Percentiles rank a stretch among this genome's conserved stretches.
These are phyloP conservation scores for Pipistrellus pipistrellus DNA, from an alignment of 2,797 vertebrate genomes.

Conservation along the genomic window DNA sequence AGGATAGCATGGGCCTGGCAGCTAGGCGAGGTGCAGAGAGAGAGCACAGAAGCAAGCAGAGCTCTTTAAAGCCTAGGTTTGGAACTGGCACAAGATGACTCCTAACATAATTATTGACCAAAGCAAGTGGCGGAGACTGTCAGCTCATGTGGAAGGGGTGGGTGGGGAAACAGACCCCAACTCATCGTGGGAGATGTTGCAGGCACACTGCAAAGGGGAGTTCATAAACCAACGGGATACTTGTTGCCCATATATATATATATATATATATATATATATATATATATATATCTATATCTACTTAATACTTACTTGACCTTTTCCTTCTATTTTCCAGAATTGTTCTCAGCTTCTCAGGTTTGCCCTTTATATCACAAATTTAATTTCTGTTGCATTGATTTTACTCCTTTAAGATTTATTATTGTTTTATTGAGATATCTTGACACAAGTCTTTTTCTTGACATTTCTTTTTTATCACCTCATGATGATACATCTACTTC, in stretches of 20 bases:
- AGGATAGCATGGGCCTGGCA: background rate
- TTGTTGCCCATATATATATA: background rate
- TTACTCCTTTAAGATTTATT: background rate
- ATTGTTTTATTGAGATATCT: constrained; percentile 8
- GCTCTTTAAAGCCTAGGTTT: background rate
- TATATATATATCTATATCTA: background rate
- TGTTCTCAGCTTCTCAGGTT: background rate
- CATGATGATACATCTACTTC: background rate
- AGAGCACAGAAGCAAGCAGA: background rate
- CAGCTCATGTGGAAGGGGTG: background rate
- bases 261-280: background rate
- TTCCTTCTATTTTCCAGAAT: background rate
- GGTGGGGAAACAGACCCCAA: background rate
- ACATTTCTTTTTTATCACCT: background rate
- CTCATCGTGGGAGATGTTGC: background rate
- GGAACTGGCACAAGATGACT: background rate
- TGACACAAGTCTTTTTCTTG: background rate
- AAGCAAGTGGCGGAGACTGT: background rate
- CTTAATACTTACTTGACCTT: background rate
- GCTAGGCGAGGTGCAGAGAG: background rate
- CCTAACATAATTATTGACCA: background rate
- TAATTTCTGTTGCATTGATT: background rate
- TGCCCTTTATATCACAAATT: background rate
- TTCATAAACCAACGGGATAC: background rate
- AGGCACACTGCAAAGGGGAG: background rate